Percentiles rank a stretch among this genome's conserved stretches.
Conservation (phyloP, 30 jellyfish, hydroid and myxozoan genomes). For the Aurelia aurita region DNA sequence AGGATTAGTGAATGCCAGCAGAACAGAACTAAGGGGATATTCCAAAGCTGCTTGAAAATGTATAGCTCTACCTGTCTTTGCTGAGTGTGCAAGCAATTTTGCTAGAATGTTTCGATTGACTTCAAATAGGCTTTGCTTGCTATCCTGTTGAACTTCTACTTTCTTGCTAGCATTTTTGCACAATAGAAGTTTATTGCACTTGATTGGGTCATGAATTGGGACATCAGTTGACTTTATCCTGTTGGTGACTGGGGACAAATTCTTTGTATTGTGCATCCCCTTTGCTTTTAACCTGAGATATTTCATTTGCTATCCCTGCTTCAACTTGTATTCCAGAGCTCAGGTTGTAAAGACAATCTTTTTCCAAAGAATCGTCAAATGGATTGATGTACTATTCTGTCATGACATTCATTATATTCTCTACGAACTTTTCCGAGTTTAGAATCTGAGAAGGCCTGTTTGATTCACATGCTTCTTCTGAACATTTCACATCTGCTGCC, state of each 20-base stretch:
- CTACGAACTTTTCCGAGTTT: slow-evolving; percentile 25
- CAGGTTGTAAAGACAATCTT: slow-evolving; percentile 1
- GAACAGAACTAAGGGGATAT: slow-evolving; percentile 44
- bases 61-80: slow-evolving; percentile 10
- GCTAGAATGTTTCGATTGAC: slow-evolving; percentile 28
- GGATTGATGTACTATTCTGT: slow-evolving; percentile 29
- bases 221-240: too few species aligned
- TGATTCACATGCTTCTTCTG: not conserved
- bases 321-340: too few species aligned
- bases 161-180: too few species aligned
- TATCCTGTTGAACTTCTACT: not conserved
- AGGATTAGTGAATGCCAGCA: slow-evolving; percentile 19
- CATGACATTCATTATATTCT: slow-evolving; percentile 10
- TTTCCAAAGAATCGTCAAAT: slow-evolving; percentile 23
- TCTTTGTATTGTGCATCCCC: too few species aligned
- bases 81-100: slow-evolving; percentile 50
- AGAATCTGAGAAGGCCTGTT: slow-evolving; percentile 21
- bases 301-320: too few species aligned
- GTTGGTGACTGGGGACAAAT: too few species aligned
- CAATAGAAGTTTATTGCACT: too few species aligned
- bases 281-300: too few species aligned
- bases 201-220: too few species aligned
- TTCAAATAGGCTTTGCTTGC: slow-evolving; percentile 11
- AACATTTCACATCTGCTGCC: slow-evolving; percentile 18
- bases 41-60: too few species aligned